phyloP scores from a whole-genome alignment of 1,140 invertebrate genomes.

The Andrena cerasifolii region DNA sequence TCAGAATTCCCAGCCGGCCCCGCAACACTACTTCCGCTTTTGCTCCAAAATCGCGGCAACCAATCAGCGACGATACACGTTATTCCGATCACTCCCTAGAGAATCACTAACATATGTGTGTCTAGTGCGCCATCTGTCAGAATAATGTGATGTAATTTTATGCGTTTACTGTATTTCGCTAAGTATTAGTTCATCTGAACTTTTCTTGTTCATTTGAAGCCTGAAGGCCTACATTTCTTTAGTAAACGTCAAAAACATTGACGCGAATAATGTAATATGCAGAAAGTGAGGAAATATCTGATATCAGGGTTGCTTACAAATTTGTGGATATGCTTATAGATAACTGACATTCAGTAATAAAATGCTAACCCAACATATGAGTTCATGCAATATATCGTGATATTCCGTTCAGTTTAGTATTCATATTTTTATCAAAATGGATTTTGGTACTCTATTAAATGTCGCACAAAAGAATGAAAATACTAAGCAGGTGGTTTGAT shows the following conservation, averaged over 20 bases:
- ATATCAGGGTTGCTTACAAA: background rate
- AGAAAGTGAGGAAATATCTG: background rate
- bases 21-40: too few species aligned
- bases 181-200: constrained; percentile 5
- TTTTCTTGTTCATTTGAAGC: background rate
- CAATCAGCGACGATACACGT: too few species aligned
- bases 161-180: background rate
- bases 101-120: too few species aligned
- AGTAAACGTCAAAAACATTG: constrained; percentile 13
- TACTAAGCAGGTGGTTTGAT: constrained; percentile 63
- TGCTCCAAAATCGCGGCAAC: too few species aligned
- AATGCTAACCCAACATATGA: background rate
- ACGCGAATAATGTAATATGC: background rate
- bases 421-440: constrained; percentile 79
- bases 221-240: background rate
- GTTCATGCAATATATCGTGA: background rate
- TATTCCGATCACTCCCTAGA: too few species aligned
- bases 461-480: constrained; percentile 85
- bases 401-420: constrained; percentile 12
- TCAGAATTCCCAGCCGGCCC: too few species aligned
- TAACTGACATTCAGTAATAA: background rate
- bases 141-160: background rate
- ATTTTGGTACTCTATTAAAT: constrained; percentile 85
- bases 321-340: background rate
- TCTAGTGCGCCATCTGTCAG: background rate